Evolutionary conservation across 2,888 invertebrate genomes (phyloP).

Genomic region (Scrobipalpa atriplicella): DNA sequence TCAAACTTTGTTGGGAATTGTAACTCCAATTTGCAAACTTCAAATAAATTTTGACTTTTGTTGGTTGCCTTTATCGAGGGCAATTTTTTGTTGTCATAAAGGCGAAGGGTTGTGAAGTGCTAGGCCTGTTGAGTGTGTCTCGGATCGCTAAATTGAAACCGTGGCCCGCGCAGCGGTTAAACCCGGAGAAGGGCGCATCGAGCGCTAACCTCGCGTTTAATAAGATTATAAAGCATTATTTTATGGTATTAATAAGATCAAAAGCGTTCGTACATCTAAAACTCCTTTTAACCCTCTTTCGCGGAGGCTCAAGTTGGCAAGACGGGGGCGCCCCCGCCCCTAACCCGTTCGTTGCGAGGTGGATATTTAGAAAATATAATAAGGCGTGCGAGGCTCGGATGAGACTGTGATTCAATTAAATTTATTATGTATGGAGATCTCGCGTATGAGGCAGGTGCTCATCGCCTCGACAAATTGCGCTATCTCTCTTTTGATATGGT

Average conservation of each 20-base stretch:
- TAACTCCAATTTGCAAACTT: conserved; percentile 53
- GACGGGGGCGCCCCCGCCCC: conserved; percentile 73
- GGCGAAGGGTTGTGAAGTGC: conserved; percentile 19
- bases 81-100: conserved; percentile 23
- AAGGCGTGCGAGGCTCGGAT: conserved; percentile 71
- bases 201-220: conserved; percentile 88
- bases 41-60: conserved; percentile 36
- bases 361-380: conserved; percentile 79
- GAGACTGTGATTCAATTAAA: conserved; percentile 81
- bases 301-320: conserved; percentile 70
- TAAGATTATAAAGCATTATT: conserved; percentile 90
- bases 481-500: conserved; percentile 51
- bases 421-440: conserved; percentile 82
- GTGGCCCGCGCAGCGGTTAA: conserved; percentile 58
- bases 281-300: conserved; percentile 83
- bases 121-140: conserved; percentile 50
- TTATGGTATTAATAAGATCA: conserved; percentile 90
- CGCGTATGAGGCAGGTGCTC: conserved; percentile 73
- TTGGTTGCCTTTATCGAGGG: conserved; percentile 26
- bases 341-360: conserved; percentile 71
- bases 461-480: conserved; percentile 71
- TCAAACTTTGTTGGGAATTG: conserved; percentile 50
- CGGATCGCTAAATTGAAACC: conserved; percentile 67
- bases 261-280: conserved; percentile 85
- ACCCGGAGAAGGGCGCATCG: conserved; percentile 65